Conservation (phyloP, 2,113 vertebrate species). For the Oophaga pumilio region DNA sequence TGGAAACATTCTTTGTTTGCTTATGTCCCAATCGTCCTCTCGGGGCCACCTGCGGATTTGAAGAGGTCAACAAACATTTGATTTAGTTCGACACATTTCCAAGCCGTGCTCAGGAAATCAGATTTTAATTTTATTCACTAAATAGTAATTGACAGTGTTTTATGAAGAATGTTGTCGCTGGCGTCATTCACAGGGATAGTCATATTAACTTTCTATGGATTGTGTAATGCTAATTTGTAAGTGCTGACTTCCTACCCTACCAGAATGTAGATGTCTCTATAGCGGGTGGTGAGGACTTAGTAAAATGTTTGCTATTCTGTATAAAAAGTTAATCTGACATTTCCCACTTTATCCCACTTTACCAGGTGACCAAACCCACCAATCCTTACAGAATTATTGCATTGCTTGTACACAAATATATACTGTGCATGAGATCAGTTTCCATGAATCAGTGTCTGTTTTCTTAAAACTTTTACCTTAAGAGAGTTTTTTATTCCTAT, state of each 20-base stretch:
- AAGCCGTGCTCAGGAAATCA: neutral
- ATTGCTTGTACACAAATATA: neutral
- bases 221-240: neutral
- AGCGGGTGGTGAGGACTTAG: too few species aligned
- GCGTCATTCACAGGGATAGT: neutral
- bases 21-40: too few species aligned
- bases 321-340: too few species aligned
- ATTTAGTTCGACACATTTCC: too few species aligned
- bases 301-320: neutral
- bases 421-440: too few species aligned
- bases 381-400: neutral
- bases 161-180: neutral
- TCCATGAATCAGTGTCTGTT: too few species aligned
- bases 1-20: too few species aligned
- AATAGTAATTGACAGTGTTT: neutral
- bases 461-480: too few species aligned
- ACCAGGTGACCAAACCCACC: neutral
- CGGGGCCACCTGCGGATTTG: too few species aligned
- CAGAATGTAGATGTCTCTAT: neutral
- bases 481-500: too few species aligned
- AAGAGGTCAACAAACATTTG: too few species aligned
- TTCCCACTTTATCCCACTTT: neutral
- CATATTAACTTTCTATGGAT: neutral
- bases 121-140: neutral
- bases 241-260: neutral